phyloP scores from a whole-genome alignment of 2,113 vertebrate genomes.

The Coptodon bakossiorum region DNA sequence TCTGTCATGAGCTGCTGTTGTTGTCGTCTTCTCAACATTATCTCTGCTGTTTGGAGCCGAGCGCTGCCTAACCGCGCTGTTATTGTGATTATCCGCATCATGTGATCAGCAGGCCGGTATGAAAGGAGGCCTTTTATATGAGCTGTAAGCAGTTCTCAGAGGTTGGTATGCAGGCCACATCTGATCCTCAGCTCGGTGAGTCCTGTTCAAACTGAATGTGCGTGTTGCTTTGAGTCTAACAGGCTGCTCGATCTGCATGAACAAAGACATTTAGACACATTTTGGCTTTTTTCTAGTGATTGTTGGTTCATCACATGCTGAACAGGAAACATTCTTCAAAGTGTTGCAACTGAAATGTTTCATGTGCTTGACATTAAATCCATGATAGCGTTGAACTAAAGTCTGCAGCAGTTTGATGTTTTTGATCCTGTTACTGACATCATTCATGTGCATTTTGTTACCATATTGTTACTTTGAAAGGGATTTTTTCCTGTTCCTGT shows the following conservation, averaged over 20 bases:
- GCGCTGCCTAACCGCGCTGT: slow-evolving; percentile 9
- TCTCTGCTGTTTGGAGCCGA: neutral
- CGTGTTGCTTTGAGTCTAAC: neutral
- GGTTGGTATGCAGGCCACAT: neutral
- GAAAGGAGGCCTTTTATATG: slow-evolving; percentile 60
- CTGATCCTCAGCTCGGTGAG: slow-evolving; percentile 24
- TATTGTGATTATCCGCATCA: slow-evolving; percentile 71
- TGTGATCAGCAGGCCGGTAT: slow-evolving; percentile 65
- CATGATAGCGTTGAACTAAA: neutral
- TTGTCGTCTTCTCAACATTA: neutral
- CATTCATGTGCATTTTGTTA: accelerated
- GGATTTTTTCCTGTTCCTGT: accelerated
- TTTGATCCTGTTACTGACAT: accelerated
- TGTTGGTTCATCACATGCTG: neutral
- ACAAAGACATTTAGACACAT: neutral
- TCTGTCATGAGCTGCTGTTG: neutral
- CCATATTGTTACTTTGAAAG: neutral
- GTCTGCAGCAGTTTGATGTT: neutral
- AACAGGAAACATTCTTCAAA: neutral
- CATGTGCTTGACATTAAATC: accelerated
- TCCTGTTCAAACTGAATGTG: neutral
- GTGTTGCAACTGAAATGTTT: neutral
- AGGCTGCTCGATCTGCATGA: accelerated
- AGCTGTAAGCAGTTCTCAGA: slow-evolving; percentile 7
- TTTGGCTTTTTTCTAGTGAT: accelerated